Conservation (phyloP, 2,797 vertebrate genomes). For the Melanotaenia pygmaea region DNA sequence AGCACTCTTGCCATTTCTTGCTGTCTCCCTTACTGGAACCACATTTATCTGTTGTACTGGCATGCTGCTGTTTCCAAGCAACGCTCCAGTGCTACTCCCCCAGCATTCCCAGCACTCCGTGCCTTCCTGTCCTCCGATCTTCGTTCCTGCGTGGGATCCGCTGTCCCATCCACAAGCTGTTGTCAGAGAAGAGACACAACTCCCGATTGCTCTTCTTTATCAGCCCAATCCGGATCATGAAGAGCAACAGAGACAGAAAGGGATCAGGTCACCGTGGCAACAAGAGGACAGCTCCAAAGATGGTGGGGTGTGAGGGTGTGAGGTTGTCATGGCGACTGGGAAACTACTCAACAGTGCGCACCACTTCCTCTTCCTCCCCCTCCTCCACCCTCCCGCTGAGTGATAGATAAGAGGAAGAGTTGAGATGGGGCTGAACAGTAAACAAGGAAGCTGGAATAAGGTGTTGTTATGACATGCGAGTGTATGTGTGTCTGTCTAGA, state of each 20-base stretch:
- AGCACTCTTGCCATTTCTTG: constrained; percentile 85
- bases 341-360: constrained; percentile 60
- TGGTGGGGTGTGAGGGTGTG: constrained; percentile 71
- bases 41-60: constrained; percentile 95
- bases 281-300: constrained; percentile 64
- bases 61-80: constrained; percentile 85
- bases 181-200: constrained; percentile 7
- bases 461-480: constrained; percentile 5
- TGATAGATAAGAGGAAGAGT: constrained; percentile 45
- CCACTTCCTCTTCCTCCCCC: constrained; percentile 14
- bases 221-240: constrained; percentile 47
- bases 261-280: constrained; percentile 76
- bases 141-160: constrained; percentile 1
- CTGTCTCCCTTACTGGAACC: constrained; percentile 88
- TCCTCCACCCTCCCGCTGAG: constrained; percentile 41
- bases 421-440: constrained; percentile 51
- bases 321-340: constrained; percentile 73
- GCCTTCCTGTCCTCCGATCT: constrained; percentile 28
- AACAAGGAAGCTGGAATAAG: constrained; percentile 39
- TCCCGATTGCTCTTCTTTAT: constrained; percentile 24
- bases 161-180: constrained; percentile 38
- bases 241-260: constrained; percentile 42
- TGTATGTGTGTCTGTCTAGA: constrained; percentile 18
- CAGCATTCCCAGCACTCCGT: constrained; percentile 47
- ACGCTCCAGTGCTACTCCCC: constrained; percentile 57